phyloP scores from a whole-genome alignment of 2,888 invertebrate genomes.

The Mythimna pallens region DNA sequence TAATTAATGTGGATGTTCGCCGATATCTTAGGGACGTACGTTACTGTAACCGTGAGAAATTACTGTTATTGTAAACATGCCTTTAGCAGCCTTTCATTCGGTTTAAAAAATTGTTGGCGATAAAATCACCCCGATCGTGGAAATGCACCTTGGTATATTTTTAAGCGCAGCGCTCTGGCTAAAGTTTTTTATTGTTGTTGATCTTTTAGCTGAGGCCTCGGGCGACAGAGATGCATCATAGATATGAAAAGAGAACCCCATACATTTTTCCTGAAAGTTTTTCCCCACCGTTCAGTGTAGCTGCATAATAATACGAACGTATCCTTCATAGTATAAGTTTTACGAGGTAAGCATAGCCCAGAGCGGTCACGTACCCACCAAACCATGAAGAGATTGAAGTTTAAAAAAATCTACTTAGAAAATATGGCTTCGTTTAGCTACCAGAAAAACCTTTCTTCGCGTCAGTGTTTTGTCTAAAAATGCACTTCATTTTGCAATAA shows the following conservation, averaged over 20 bases:
- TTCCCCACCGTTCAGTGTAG: conserved; percentile 39
- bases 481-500: conserved; percentile 5
- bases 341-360: conserved; percentile 43
- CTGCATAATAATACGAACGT: conserved; percentile 46
- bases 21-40: conserved; percentile 35
- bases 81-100: neutral
- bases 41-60: conserved; percentile 17
- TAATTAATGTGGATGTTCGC: conserved; percentile 51
- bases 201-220: conserved; percentile 38
- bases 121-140: neutral
- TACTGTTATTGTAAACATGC: conserved; percentile 22
- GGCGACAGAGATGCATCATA: conserved; percentile 53
- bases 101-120: neutral
- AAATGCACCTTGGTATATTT: conserved; percentile 19
- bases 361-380: conserved; percentile 41
- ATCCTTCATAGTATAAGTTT: conserved; percentile 49
- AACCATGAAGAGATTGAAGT: conserved; percentile 30
- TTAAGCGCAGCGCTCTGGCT: conserved; percentile 9
- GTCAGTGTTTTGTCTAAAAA: conserved; percentile 18
- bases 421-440: conserved; percentile 17
- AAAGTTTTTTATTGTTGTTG: conserved; percentile 44
- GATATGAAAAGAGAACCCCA: conserved; percentile 52
- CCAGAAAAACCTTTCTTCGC: conserved; percentile 16
- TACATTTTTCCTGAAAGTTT: conserved; percentile 49
- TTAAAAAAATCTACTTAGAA: conserved; percentile 32